A percentile compares a stretch with the other conserved stretches of the same genome.
phyloP scores from a whole-genome alignment of 2,113 vertebrate genomes.

The Pseudorasbora parva region DNA sequence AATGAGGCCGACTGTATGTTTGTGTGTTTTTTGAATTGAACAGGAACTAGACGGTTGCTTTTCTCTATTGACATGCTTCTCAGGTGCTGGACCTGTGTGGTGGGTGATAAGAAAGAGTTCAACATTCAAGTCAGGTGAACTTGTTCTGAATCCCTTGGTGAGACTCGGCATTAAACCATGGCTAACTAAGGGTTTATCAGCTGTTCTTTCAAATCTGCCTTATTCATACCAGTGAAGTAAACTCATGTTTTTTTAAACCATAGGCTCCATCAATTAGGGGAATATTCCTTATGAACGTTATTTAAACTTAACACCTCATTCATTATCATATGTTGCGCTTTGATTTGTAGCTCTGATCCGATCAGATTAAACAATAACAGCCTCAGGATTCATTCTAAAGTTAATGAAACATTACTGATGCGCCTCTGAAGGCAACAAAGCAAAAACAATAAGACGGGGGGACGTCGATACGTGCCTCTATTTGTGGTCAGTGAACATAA shows the following conservation, averaged over 20 bases:
- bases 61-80: constrained; percentile 13
- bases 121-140: constrained; percentile 16
- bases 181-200: not conserved
- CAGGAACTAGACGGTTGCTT: not conserved
- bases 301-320: not conserved
- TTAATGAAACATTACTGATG: constrained; percentile 11
- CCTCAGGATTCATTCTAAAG: not conserved
- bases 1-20: not conserved
- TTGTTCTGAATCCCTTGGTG: not conserved
- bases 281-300: not conserved
- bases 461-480: constrained; percentile 7
- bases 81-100: not conserved
- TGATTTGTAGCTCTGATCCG: not conserved
- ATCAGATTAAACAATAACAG: not conserved
- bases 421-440: not conserved
- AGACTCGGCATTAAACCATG: not conserved
- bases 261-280: not conserved
- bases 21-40: not conserved
- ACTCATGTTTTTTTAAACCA: not conserved
- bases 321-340: not conserved
- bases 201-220: not conserved
- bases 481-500: constrained; percentile 29
- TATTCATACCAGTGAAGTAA: not conserved
- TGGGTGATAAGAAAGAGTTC: not conserved
- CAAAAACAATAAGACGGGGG: not conserved